Percentiles rank a stretch among this genome's conserved stretches.
Conservation (phyloP, 2,888 invertebrate species). For the Diarsia rubi region DNA sequence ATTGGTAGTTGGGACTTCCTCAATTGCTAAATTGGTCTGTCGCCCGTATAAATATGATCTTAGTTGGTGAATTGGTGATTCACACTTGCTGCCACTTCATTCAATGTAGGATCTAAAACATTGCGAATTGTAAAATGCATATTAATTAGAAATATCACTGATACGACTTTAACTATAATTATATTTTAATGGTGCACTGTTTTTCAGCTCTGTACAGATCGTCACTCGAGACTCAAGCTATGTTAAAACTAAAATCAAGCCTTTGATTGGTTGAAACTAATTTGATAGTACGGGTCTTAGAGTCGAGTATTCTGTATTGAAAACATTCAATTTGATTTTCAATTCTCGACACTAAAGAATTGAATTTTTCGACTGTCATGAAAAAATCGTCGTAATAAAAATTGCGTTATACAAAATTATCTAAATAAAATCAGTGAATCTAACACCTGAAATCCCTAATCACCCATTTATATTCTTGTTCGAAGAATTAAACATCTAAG, state of each 20-base stretch:
- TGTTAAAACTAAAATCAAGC: neutral
- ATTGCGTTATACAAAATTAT: neutral
- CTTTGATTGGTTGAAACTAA: neutral
- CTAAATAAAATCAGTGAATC: neutral
- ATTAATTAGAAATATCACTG: neutral
- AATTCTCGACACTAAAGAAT: neutral
- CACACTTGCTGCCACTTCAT: conserved; percentile 63
- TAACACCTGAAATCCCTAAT: neutral
- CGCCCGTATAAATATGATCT: conserved; percentile 80
- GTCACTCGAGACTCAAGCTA: neutral
- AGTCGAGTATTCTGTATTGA: too few species aligned
- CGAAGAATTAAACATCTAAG: neutral
- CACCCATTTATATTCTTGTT: neutral
- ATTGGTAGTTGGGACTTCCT: conserved; percentile 86
- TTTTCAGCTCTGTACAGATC: neutral
- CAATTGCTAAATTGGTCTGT: conserved; percentile 86
- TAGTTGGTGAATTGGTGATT: conserved; percentile 79
- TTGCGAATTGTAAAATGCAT: neutral
- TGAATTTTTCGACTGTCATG: neutral
- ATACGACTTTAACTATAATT: neutral
- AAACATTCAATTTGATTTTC: neutral
- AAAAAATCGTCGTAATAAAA: neutral
- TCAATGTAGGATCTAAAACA: conserved; percentile 55
- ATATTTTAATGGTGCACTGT: neutral
- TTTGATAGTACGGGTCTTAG: neutral